Percentiles rank a stretch among this genome's conserved stretches.
Conservation (phyloP, 2,888 invertebrate genomes). For the Epiblema foenella region DNA sequence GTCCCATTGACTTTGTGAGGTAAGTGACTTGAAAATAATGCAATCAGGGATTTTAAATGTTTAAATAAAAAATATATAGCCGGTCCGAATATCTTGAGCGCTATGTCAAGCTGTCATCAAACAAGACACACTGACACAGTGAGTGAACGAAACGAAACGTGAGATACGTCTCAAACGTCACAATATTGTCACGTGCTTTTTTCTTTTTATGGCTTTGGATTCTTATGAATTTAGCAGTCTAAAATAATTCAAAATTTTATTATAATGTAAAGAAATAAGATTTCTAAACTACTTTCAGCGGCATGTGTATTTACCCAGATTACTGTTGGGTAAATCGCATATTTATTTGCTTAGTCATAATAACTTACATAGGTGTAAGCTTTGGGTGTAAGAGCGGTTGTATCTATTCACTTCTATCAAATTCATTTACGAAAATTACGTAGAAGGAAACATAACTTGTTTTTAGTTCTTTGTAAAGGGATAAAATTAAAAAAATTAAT, state of each 20-base stretch:
- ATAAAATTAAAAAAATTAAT: neutral
- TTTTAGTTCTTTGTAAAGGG: neutral
- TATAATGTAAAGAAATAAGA: too few species aligned
- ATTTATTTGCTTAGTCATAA: too few species aligned
- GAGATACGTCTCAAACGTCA: too few species aligned
- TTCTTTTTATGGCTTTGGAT: constrained; percentile 3
- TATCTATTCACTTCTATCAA: neutral
- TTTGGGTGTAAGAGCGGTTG: too few species aligned
- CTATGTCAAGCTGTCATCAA: neutral
- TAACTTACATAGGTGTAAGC: too few species aligned
- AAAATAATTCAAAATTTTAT: too few species aligned
- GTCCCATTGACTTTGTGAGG: constrained; percentile 18
- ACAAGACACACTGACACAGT: neutral
- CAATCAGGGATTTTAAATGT: constrained; percentile 39
- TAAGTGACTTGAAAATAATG: constrained; percentile 5
- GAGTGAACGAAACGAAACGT: neutral
- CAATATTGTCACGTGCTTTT: constrained; percentile 29
- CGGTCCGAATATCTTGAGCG: constrained; percentile 15
- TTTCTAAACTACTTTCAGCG: too few species aligned
- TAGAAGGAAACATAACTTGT: neutral
- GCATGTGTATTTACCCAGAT: too few species aligned
- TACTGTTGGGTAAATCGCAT: too few species aligned
- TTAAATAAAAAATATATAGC: constrained; percentile 45
- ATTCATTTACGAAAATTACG: neutral
- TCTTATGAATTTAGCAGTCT: constrained; percentile 9